A percentile compares a stretch with the other conserved stretches of the same genome.
Evolutionary conservation across 2,797 vertebrate genomes (phyloP).

Genomic region (Chelidonichthys spinosus): DNA sequence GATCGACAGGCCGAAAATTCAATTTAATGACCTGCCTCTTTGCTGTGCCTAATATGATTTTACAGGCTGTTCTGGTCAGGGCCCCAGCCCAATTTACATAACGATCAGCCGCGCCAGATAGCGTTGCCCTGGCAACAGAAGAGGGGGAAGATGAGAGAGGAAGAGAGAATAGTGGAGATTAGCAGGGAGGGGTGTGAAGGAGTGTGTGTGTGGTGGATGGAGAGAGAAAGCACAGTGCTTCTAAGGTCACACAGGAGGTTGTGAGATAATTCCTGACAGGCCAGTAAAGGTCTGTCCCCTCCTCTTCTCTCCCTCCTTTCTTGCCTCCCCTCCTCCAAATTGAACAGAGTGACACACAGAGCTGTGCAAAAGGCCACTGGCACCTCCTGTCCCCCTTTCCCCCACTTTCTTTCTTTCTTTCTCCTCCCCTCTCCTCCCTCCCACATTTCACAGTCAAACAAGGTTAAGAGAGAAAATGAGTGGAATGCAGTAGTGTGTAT

Average conservation of each 20-base stretch:
- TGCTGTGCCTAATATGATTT: conserved; percentile 89
- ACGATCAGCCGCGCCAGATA: conserved; percentile 87
- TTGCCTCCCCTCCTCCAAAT: conserved; percentile 33
- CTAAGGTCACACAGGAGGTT: conserved; percentile 72
- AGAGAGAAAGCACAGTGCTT: conserved; percentile 52
- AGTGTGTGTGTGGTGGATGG: conserved; percentile 33
- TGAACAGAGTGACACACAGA: conserved; percentile 63
- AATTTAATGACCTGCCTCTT: conserved; percentile 90
- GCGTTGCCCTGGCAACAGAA: conserved; percentile 90
- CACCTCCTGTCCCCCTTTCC: conserved; percentile 52
- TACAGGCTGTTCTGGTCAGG: conserved; percentile 89
- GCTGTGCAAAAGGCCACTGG: conserved; percentile 67
- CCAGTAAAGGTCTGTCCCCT: conserved; percentile 59
- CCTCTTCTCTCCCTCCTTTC: conserved; percentile 22
- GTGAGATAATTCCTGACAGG: conserved; percentile 79
- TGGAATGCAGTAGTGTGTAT: conserved; percentile 73
- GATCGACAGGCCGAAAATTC: conserved; percentile 88
- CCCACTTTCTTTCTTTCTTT: neutral
- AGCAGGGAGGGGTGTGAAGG: conserved; percentile 62
- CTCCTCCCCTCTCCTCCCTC: conserved; percentile 13
- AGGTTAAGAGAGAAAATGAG: conserved; percentile 75
- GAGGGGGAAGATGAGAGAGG: conserved; percentile 67
- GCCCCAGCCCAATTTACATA: conserved; percentile 90
- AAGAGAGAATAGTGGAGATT: conserved; percentile 66
- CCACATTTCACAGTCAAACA: conserved; percentile 71